phyloP scores from a whole-genome alignment of 2,113 vertebrate species.

The Phylloscopus whistleri region DNA sequence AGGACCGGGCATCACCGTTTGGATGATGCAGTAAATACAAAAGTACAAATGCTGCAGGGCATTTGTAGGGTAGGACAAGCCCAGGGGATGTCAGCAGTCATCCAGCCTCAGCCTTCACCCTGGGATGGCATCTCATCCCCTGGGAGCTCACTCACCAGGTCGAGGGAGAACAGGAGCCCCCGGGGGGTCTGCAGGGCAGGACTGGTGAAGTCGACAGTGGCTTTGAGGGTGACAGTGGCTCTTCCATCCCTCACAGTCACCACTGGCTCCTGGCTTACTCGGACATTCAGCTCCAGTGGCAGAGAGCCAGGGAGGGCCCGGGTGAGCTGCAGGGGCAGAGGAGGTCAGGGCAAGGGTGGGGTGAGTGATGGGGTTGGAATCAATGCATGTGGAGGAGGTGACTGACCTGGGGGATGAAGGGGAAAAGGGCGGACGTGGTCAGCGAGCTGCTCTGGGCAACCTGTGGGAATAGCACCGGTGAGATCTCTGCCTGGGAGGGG shows the following conservation, averaged over 20 bases:
- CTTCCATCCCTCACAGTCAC: background rate
- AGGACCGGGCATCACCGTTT: accelerated
- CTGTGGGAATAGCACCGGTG: background rate
- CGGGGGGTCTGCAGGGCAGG: background rate
- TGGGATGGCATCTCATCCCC: background rate
- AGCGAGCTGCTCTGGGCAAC: background rate
- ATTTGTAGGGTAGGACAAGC: background rate
- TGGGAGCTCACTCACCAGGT: background rate
- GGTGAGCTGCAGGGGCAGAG: background rate
- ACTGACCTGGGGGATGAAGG: constrained; percentile 47
- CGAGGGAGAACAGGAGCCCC: constrained; percentile 38
- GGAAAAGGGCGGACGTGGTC: background rate
- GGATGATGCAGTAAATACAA: background rate
- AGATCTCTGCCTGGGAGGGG: accelerated
- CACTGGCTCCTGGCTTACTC: background rate
- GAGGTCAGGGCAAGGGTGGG: background rate
- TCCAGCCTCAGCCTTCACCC: accelerated
- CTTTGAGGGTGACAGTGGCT: constrained; percentile 18
- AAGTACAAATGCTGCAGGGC: background rate
- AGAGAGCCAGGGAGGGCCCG: background rate
- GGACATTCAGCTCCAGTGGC: constrained; percentile 24
- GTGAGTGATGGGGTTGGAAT: background rate
- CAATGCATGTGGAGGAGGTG: accelerated
- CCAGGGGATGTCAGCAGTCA: background rate
- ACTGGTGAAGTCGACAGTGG: background rate